Conservation (phyloP, 2,888 invertebrate species). For the Drosophila dives region DNA sequence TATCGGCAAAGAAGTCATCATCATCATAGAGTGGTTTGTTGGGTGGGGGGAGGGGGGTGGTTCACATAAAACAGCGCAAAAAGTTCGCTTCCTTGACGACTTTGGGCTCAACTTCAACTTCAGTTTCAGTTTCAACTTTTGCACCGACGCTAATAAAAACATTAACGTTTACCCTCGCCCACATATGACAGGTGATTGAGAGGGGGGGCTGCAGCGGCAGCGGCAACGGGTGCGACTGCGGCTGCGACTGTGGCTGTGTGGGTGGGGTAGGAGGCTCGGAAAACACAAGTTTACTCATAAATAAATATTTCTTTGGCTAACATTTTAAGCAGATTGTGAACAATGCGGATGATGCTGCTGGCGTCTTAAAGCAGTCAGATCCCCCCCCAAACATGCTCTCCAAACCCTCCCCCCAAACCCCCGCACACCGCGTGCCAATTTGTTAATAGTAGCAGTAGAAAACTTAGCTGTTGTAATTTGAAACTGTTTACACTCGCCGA, state of each 20-base stretch:
- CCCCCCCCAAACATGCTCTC: neutral
- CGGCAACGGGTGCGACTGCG: neutral
- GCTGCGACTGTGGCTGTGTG: neutral
- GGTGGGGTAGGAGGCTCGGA: neutral
- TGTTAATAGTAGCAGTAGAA: conserved; percentile 66
- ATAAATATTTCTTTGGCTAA: conserved; percentile 69
- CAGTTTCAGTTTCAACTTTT: conserved; percentile 45
- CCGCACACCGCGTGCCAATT: conserved; percentile 66
- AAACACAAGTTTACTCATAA: conserved; percentile 67
- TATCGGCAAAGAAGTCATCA: conserved; percentile 60
- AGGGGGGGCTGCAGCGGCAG: neutral
- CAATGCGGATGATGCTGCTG: conserved; percentile 30
- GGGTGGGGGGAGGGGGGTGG: neutral
- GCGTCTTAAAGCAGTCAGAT: conserved; percentile 46
- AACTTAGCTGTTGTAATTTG: conserved; percentile 66
- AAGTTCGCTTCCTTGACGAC: conserved; percentile 40
- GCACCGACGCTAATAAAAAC: conserved; percentile 67
- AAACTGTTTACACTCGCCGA: conserved; percentile 70
- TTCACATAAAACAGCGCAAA: conserved; percentile 51
- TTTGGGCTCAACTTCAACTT: conserved; percentile 19
- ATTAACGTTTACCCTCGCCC: conserved; percentile 50
- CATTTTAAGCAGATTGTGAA: conserved; percentile 61
- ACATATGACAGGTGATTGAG: conserved; percentile 19
- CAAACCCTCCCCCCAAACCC: neutral
- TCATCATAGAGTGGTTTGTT: conserved; percentile 9